Evolutionary conservation across 2,888 invertebrate species (phyloP).

Genomic region (Rosalia funebris): DNA sequence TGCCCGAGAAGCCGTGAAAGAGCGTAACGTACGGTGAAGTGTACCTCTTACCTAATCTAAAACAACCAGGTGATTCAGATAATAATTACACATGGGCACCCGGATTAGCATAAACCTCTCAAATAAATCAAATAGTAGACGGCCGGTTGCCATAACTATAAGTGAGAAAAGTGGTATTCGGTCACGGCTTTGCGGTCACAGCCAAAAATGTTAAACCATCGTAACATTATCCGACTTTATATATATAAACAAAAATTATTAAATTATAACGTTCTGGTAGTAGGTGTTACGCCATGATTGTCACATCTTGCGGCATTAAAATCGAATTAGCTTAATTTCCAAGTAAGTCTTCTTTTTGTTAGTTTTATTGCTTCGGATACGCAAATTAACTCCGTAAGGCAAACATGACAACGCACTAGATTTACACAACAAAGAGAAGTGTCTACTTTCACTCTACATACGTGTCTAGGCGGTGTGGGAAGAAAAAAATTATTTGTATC

Average conservation of each 20-base stretch:
- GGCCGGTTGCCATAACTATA: background rate
- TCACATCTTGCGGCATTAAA: slow-evolving; percentile 62
- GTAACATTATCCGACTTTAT: slow-evolving; percentile 54
- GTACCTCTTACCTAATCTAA: no score
- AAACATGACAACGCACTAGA: no score
- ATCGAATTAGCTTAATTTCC: slow-evolving; percentile 60
- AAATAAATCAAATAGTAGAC: background rate
- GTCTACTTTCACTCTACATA: no score
- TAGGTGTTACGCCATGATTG: slow-evolving; percentile 64
- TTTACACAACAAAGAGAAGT: no score
- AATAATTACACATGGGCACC: background rate
- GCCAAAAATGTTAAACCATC: slow-evolving; percentile 55
- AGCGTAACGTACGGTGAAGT: no score
- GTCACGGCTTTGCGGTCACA: slow-evolving; percentile 49
- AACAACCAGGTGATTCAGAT: background rate
- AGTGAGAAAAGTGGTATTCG: slow-evolving; percentile 33
- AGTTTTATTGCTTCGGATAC: slow-evolving; percentile 53
- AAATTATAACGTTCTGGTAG: slow-evolving; percentile 64
- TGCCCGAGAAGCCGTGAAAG: no score
- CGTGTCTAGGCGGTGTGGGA: no score
- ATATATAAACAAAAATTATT: slow-evolving; percentile 60
- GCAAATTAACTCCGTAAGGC: slow-evolving; percentile 53
- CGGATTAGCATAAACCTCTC: slow-evolving; percentile 7
- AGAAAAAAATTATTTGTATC: no score
- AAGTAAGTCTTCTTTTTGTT: slow-evolving; percentile 47